These are phyloP conservation scores for Meda fulgida DNA, from an alignment of 2,797 vertebrate species.

Conservation along the genomic window DNA sequence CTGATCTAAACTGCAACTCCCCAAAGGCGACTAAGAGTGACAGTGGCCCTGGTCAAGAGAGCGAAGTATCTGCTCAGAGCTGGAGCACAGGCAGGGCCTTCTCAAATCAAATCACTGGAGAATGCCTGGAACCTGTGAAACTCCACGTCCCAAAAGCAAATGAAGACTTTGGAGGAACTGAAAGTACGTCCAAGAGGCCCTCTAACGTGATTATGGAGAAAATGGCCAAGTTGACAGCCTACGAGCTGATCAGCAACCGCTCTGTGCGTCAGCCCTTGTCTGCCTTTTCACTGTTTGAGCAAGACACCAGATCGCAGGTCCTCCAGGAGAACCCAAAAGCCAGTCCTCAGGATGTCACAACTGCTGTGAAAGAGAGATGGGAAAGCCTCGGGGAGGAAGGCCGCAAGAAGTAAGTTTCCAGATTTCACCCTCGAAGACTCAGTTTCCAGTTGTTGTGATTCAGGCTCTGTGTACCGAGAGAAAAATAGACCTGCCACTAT, in stretches of 20 bases:
- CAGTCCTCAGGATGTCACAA: conserved; percentile 82
- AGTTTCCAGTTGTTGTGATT: conserved; percentile 81
- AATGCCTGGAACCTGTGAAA: conserved; percentile 83
- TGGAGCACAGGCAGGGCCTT: conserved; percentile 89
- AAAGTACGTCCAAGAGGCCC: conserved; percentile 68
- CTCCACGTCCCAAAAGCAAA: conserved; percentile 73
- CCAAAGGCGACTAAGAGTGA: conserved; percentile 16
- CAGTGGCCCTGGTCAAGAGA: conserved; percentile 20
- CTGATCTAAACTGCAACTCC: conserved; percentile 7
- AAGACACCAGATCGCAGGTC: conserved; percentile 81
- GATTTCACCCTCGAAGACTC: conserved; percentile 73
- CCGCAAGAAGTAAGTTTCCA: conserved; percentile 90
- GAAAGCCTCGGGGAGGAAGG: conserved; percentile 87
- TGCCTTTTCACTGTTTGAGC: conserved; percentile 84
- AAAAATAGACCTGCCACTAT: conserved; percentile 67
- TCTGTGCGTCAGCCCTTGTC: conserved; percentile 84
- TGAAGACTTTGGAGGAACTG: conserved; percentile 43
- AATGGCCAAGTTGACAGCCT: conserved; percentile 82
- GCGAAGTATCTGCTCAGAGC: conserved; percentile 75
- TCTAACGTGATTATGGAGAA: conserved; percentile 84
- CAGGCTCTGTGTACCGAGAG: conserved; percentile 66
- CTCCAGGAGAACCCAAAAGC: conserved; percentile 82
- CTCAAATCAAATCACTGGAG: conserved; percentile 71
- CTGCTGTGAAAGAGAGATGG: conserved; percentile 84
- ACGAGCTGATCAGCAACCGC: conserved; percentile 88